Conservation (phyloP, 2,797 vertebrate genomes). For the Acanthurus leucopareius region DNA sequence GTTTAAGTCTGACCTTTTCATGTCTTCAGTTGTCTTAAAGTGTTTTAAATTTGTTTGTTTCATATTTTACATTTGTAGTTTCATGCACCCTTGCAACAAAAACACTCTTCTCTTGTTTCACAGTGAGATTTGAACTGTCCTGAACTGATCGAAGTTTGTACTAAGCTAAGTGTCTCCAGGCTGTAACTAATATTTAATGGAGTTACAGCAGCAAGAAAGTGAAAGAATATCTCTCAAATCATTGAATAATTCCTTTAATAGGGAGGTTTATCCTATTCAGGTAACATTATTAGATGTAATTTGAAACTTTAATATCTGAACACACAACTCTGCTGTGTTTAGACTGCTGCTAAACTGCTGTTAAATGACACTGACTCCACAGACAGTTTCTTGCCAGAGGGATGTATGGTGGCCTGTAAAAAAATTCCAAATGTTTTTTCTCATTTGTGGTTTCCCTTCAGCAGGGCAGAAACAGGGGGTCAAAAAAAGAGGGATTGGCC, state of each 20-base stretch:
- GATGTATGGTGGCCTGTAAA: constrained; percentile 30
- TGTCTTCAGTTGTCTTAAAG: neutral
- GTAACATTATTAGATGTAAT: neutral
- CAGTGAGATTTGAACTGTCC: neutral
- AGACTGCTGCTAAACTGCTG: constrained; percentile 23
- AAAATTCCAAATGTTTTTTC: constrained; percentile 18
- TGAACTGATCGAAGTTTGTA: neutral
- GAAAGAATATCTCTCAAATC: neutral
- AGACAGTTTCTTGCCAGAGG: constrained; percentile 43
- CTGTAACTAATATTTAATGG: neutral
- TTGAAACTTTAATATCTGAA: constrained; percentile 1
- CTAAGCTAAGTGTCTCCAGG: neutral
- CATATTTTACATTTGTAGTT: neutral
- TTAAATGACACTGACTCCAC: constrained; percentile 34
- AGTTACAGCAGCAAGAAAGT: neutral
- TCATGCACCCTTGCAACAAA: neutral
- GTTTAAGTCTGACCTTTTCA: neutral
- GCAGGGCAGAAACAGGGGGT: constrained; percentile 33
- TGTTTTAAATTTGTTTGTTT: neutral
- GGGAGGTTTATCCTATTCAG: neutral
- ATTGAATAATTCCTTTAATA: neutral
- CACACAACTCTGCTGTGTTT: neutral
- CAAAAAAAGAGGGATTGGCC: constrained; percentile 43
- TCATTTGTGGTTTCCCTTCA: constrained; percentile 40
- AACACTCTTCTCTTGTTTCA: neutral